phyloP scores from a whole-genome alignment of 2,797 vertebrate genomes.

The Remorina albescens region DNA sequence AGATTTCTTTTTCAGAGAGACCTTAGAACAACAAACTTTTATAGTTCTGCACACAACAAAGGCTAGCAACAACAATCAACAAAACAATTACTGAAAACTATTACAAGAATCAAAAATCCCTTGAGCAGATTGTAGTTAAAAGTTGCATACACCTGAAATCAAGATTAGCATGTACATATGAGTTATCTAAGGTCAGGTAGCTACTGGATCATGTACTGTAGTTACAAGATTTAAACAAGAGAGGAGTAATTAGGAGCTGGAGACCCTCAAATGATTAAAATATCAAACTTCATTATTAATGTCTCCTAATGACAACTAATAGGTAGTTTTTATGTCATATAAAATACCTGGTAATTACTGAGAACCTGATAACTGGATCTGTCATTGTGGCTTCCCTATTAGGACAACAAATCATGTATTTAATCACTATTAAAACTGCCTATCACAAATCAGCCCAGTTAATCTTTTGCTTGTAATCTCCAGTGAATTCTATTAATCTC shows the following conservation, averaged over 20 bases:
- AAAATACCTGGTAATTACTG: background rate
- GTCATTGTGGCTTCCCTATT: constrained; percentile 2
- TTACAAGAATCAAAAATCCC: background rate
- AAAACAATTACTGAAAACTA: background rate
- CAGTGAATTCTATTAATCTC: background rate
- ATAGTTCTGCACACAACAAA: constrained; percentile 4
- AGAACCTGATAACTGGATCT: background rate
- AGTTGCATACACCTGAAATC: background rate
- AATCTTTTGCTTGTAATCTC: background rate
- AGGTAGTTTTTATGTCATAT: background rate
- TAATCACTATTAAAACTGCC: constrained; percentile 2
- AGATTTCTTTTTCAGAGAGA: background rate
- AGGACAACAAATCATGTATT: constrained; percentile 3
- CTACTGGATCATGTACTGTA: background rate
- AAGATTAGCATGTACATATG: background rate
- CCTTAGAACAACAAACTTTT: background rate
- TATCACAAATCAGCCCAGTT: background rate
- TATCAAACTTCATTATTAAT: background rate
- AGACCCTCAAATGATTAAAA: background rate
- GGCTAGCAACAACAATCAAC: background rate
- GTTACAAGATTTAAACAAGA: no score
- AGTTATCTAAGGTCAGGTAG: background rate
- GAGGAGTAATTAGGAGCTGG: no score
- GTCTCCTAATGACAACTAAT: background rate
- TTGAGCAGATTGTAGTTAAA: background rate